phyloP scores from a whole-genome alignment of 2,888 invertebrate genomes.

The Eremobia ochroleuca region DNA sequence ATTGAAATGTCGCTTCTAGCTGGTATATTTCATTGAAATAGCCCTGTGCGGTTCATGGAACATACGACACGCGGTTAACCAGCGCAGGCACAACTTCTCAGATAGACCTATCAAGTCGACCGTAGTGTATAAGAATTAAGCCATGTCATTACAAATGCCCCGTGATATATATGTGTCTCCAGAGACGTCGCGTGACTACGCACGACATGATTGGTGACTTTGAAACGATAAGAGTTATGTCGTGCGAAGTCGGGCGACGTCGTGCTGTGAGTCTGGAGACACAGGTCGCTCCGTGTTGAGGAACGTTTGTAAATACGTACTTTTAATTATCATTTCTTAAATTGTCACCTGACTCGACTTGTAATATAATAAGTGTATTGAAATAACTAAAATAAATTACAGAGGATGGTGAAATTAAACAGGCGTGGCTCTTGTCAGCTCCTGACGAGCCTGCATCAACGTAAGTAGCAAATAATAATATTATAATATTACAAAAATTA shows the following conservation, averaged over 20 bases:
- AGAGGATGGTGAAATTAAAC: slow-evolving; percentile 9
- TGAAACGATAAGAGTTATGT: neutral
- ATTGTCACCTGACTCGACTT: neutral
- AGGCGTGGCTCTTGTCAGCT: slow-evolving; percentile 33
- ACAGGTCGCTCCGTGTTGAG: neutral
- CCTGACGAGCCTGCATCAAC: neutral
- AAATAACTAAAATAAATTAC: neutral
- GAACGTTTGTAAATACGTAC: neutral
- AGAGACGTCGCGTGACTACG: neutral
- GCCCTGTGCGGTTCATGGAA: neutral
- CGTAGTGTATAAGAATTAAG: neutral
- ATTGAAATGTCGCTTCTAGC: neutral
- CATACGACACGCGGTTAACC: neutral
- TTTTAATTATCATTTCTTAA: neutral
- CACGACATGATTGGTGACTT: neutral
- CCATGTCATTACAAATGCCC: neutral
- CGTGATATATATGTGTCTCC: neutral
- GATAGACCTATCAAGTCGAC: neutral
- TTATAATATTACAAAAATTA: neutral
- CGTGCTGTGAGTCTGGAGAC: neutral
- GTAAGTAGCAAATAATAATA: slow-evolving; percentile 6
- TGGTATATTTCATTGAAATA: neutral
- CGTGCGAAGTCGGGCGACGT: neutral
- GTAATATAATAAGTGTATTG: neutral
- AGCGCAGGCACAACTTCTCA: neutral